Evolutionary conservation across 2,113 vertebrate species (phyloP).

Genomic region (Mesocricetus auratus): DNA sequence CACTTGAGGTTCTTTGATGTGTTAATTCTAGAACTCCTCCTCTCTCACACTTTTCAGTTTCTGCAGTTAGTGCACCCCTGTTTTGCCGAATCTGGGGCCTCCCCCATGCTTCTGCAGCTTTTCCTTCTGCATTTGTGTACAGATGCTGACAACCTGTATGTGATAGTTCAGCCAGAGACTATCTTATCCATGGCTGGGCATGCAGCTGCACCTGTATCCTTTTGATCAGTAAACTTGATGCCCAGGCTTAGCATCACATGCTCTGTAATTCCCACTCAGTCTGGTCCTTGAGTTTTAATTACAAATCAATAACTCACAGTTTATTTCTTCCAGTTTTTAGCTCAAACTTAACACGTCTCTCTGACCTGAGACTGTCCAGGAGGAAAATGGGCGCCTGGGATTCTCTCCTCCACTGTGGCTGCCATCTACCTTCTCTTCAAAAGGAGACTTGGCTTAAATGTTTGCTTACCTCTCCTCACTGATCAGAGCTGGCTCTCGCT

Average conservation of each 20-base stretch:
- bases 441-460: neutral
- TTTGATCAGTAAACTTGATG: neutral
- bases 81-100: neutral
- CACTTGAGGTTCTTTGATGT: neutral
- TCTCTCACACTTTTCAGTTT: neutral
- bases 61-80: rapidly evolving
- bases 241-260: neutral
- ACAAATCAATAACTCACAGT: neutral
- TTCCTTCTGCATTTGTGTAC: neutral
- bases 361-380: neutral
- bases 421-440: neutral
- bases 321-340: neutral
- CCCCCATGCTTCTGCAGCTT: neutral
- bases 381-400: neutral
- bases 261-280: neutral
- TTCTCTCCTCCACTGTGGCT: neutral
- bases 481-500: rapidly evolving
- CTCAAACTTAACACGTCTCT: neutral
- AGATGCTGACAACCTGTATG: rapidly evolving
- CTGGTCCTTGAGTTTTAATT: neutral
- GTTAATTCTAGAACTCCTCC: neutral
- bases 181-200: neutral
- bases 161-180: too few species aligned
- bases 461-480: neutral
- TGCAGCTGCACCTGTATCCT: neutral